Percentiles rank a stretch among this genome's conserved stretches.
These are phyloP conservation scores for Cheirogaleus major DNA, from an alignment of 2,797 vertebrate genomes.

Conservation along the genomic window DNA sequence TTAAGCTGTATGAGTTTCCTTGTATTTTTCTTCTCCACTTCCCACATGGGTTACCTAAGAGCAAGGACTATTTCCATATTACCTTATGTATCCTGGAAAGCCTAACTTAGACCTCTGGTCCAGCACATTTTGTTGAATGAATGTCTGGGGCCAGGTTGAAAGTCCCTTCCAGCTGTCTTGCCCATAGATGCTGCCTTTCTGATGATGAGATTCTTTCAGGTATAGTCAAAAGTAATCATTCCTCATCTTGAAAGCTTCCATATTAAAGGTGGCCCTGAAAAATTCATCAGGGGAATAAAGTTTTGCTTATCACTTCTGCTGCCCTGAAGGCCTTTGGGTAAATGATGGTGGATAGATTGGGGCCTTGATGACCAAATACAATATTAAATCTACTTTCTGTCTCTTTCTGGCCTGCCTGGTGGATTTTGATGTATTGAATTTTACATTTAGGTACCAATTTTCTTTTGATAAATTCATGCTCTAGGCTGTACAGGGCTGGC, in stretches of 20 bases:
- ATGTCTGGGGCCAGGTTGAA: constrained; percentile 6
- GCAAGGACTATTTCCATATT: background rate
- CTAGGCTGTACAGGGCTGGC: background rate
- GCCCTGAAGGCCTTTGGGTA: constrained; percentile 51
- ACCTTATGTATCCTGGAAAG: background rate
- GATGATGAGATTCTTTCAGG: constrained; percentile 39
- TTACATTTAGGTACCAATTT: constrained; percentile 70
- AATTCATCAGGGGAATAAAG: constrained; percentile 68
- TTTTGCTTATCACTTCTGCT: constrained; percentile 45
- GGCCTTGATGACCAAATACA: constrained; percentile 38
- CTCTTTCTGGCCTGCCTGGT: constrained; percentile 46
- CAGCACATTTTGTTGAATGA: constrained; percentile 28
- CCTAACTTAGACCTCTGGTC: background rate
- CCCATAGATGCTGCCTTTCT: background rate
- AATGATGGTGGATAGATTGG: constrained; percentile 15
- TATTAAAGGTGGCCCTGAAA: constrained; percentile 59
- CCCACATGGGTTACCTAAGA: background rate
- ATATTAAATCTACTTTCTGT: constrained; percentile 62
- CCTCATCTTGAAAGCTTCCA: constrained; percentile 45
- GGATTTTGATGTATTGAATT: constrained; percentile 71
- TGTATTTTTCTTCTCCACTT: background rate
- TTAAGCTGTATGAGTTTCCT: background rate
- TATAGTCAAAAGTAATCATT: constrained; percentile 34
- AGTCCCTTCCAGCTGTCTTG: background rate
- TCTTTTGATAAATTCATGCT: constrained; percentile 69